These are phyloP conservation scores for Pristionchus entomophagus DNA, from an alignment of 2,888 invertebrate species.

Conservation along the genomic window DNA sequence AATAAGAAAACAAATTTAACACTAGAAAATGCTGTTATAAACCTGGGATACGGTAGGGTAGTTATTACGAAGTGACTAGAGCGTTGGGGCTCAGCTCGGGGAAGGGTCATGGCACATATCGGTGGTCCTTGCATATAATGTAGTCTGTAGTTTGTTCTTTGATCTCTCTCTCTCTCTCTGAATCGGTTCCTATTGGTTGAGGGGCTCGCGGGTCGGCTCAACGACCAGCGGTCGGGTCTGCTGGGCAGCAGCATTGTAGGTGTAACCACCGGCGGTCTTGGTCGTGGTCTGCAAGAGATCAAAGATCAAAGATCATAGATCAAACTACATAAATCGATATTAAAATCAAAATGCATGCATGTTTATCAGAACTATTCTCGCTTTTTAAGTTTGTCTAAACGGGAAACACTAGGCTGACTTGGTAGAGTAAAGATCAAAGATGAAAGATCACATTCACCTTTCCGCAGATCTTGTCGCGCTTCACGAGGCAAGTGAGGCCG, in stretches of 20 bases:
- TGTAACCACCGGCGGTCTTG: constrained; percentile 41
- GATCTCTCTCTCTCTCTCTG: too few species aligned
- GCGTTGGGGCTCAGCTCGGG: neutral
- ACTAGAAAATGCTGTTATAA: neutral
- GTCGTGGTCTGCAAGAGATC: constrained; percentile 33
- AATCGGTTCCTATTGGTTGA: constrained; percentile 36
- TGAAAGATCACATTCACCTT: constrained; percentile 1
- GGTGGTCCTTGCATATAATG: neutral
- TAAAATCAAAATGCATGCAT: too few species aligned
- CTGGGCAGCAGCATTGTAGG: constrained; percentile 40
- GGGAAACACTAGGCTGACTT: too few species aligned
- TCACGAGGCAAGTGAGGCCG: constrained; percentile 40
- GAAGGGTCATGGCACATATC: neutral
- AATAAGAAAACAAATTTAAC: constrained; percentile 28
- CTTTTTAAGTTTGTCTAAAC: too few species aligned
- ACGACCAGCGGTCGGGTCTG: constrained; percentile 33
- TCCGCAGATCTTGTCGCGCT: constrained; percentile 34
- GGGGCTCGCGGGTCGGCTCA: neutral
- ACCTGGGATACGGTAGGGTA: constrained; percentile 24
- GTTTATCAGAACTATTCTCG: too few species aligned
- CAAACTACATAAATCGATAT: neutral
- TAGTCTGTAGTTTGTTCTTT: constrained; percentile 22
- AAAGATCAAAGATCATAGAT: constrained; percentile 37
- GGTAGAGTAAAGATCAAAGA: neutral
- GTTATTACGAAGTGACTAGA: neutral